Conservation (phyloP, 2,888 invertebrate genomes). For the Eurytoma adleriae region DNA sequence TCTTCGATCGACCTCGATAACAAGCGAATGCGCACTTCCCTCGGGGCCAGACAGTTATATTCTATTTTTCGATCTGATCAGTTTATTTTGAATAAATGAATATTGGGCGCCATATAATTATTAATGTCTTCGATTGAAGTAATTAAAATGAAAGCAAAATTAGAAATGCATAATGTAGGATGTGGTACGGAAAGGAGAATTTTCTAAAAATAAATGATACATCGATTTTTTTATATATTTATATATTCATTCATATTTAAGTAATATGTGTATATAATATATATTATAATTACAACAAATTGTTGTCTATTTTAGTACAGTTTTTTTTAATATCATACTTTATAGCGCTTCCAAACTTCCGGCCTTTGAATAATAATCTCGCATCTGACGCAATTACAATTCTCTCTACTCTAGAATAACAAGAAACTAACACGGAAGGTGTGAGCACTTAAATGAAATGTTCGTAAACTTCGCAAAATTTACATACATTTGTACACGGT, state of each 20-base stretch:
- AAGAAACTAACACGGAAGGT: constrained; percentile 36
- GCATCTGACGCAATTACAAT: constrained; percentile 33
- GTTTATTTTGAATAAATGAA: too few relatives aligned
- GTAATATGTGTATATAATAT: constrained; percentile 56
- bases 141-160: too few relatives aligned
- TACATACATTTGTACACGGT: constrained; percentile 57
- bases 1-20: too few relatives aligned
- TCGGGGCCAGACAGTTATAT: too few relatives aligned
- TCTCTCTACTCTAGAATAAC: constrained; percentile 43
- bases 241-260: constrained; percentile 56
- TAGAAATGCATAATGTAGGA: too few relatives aligned
- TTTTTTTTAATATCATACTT: constrained; percentile 36
- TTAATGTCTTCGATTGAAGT: too few relatives aligned
- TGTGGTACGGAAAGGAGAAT: too few relatives aligned
- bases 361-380: constrained; percentile 18
- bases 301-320: constrained; percentile 52
- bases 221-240: constrained; percentile 30
- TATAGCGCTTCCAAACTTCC: constrained; percentile 34
- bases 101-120: too few relatives aligned
- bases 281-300: constrained; percentile 57
- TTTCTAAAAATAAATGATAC: neutral
- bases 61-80: too few relatives aligned
- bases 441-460: constrained; percentile 40
- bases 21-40: too few relatives aligned
- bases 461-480: constrained; percentile 48